Conservation (phyloP, 2,113 vertebrate genomes). For the Drymodes brunneopygia region DNA sequence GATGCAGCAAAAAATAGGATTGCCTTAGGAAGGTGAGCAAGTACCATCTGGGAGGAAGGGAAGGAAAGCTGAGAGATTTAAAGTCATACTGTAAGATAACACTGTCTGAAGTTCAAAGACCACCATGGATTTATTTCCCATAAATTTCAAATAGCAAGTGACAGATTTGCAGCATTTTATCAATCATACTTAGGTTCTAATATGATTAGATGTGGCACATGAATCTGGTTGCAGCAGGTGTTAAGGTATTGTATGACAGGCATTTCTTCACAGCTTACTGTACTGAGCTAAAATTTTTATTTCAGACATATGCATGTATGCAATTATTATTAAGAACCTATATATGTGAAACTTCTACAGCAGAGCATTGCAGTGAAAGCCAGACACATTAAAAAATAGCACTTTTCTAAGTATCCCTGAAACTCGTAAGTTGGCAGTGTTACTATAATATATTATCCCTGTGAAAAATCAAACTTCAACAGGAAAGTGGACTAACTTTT, state of each 20-base stretch:
- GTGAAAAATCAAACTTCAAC: background rate
- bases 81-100: background rate
- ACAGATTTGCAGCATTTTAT: background rate
- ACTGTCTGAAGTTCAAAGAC: background rate
- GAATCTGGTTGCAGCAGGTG: background rate
- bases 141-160: background rate
- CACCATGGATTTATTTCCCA: background rate
- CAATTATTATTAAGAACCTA: background rate
- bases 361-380: background rate
- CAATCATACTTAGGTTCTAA: background rate
- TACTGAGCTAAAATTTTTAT: background rate
- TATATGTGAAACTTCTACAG: background rate
- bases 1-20: background rate
- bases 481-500: background rate
- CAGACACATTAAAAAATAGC: background rate
- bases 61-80: background rate
- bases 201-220: background rate
- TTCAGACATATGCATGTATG: background rate
- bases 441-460: background rate
- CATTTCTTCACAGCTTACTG: background rate
- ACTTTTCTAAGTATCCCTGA: background rate
- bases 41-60: background rate
- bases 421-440: background rate
- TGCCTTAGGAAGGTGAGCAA: constrained; percentile 29
- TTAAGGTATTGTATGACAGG: background rate